Conservation (phyloP, 2,797 vertebrate species). For the Trematomus bernacchii region DNA sequence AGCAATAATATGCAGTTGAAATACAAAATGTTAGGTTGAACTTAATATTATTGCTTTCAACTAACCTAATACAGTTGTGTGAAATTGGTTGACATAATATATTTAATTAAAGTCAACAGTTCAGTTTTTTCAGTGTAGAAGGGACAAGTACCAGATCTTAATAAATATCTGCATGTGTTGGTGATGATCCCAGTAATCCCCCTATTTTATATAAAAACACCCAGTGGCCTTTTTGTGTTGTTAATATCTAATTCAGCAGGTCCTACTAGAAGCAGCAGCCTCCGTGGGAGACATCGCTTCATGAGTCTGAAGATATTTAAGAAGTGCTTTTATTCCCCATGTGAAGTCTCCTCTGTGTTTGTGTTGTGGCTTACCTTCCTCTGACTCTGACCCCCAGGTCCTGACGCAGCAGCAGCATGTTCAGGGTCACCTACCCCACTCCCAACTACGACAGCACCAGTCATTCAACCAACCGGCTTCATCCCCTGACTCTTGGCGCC, state of each 20-base stretch:
- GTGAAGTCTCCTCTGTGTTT: conserved; percentile 29
- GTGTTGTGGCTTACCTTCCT: conserved; percentile 72
- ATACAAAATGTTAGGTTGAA: too few relatives aligned
- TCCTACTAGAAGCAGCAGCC: conserved; percentile 15
- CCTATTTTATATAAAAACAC: not conserved
- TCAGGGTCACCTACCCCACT: conserved; percentile 77
- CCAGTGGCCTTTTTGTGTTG: conserved; percentile 26
- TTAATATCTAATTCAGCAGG: conserved; percentile 47
- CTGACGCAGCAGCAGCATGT: conserved; percentile 73
- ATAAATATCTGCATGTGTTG: not conserved
- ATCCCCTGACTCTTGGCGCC: conserved; percentile 64
- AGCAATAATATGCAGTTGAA: too few relatives aligned
- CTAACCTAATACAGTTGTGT: too few relatives aligned
- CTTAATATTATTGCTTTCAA: too few relatives aligned
- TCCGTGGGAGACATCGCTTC: conserved; percentile 6
- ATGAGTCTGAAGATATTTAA: conserved; percentile 18
- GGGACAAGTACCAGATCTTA: not conserved
- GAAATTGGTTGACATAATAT: too few relatives aligned
- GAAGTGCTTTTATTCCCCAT: conserved; percentile 14
- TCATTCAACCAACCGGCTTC: conserved; percentile 72
- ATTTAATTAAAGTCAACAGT: too few relatives aligned
- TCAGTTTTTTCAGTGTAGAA: too few relatives aligned
- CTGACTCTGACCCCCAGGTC: conserved; percentile 85
- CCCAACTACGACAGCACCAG: conserved; percentile 74
- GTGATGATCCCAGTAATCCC: too few relatives aligned